A percentile compares a stretch with the other conserved stretches of the same genome.
Conservation (phyloP, 1,140 invertebrate species). For the Danaus plexippus region DNA sequence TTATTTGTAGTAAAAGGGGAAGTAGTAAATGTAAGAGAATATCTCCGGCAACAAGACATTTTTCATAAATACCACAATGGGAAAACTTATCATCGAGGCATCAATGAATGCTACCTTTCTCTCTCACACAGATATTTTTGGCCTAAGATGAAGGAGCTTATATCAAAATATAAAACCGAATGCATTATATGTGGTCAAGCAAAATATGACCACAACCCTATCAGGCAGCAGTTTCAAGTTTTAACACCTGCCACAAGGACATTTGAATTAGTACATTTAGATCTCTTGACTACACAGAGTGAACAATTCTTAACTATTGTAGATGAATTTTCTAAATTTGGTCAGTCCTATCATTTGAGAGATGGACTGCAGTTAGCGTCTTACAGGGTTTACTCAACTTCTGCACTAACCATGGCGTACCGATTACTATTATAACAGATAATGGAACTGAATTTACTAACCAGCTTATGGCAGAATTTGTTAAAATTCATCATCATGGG, state of each 20-base stretch:
- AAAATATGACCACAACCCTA: conserved; percentile 18
- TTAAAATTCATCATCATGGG: no score
- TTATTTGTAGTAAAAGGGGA: no score
- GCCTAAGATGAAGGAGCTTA: conserved; percentile 21
- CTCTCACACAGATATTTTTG: conserved; percentile 14
- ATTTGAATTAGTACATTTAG: conserved; percentile 10
- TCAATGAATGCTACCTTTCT: conserved; percentile 13
- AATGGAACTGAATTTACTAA: no score
- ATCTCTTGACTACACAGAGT: conserved; percentile 8
- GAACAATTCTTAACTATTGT: conserved; percentile 15
- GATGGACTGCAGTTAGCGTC: no score
- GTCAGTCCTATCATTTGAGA: no score
- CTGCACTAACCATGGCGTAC: no score
- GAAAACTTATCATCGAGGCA: conserved; percentile 9
- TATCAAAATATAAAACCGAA: conserved; percentile 15
- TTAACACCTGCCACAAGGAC: conserved; percentile 7
- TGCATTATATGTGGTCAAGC: conserved; percentile 16
- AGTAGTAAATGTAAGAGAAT: no score
- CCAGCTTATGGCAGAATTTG: no score
- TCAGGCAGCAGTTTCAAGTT: conserved; percentile 13
- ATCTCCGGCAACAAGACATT: no score
- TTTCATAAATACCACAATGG: not conserved
- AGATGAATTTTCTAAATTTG: conserved; percentile 18
- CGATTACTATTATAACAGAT: no score
- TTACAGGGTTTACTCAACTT: no score